Evolutionary conservation across 2,113 vertebrate species (phyloP).

Genomic region (Syrrhaptes paradoxus): DNA sequence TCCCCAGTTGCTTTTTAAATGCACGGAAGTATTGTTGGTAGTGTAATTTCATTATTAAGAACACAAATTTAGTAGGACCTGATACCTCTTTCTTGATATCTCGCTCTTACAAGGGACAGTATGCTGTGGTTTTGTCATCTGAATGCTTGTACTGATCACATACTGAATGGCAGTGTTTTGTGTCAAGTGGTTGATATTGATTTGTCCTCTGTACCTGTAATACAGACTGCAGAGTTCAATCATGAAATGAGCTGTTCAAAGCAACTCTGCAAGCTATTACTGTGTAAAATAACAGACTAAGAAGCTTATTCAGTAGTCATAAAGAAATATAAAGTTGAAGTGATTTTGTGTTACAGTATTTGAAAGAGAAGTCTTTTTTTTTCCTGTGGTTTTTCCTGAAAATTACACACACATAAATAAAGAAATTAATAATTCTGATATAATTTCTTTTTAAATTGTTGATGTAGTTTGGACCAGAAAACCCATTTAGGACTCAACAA

Average conservation of each 20-base stretch:
- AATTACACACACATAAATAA: not conserved
- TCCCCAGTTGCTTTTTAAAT: not conserved
- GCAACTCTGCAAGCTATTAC: not conserved
- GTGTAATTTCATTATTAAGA: not conserved
- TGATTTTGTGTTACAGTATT: not conserved
- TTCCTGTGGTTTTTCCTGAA: not conserved
- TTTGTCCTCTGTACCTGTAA: not conserved
- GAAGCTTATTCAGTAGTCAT: not conserved
- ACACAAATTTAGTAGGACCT: not conserved
- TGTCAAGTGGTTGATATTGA: not conserved
- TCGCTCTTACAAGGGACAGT: not conserved
- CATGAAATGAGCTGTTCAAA: not conserved
- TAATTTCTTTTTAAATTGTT: not conserved
- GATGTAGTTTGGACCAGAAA: slow-evolving; percentile 91
- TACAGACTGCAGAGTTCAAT: not conserved
- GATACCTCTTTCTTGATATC: not conserved
- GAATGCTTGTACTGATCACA: not conserved
- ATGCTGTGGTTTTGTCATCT: not conserved
- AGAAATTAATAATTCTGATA: not conserved
- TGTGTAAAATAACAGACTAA: not conserved
- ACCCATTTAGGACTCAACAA: slow-evolving; percentile 93
- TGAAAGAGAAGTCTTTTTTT: not conserved
- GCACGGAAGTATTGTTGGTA: not conserved
- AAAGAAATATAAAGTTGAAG: not conserved
- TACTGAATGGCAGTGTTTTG: not conserved